These are phyloP conservation scores for Protosalanx chinensis DNA, from an alignment of 2,797 vertebrate species.

Conservation along the genomic window DNA sequence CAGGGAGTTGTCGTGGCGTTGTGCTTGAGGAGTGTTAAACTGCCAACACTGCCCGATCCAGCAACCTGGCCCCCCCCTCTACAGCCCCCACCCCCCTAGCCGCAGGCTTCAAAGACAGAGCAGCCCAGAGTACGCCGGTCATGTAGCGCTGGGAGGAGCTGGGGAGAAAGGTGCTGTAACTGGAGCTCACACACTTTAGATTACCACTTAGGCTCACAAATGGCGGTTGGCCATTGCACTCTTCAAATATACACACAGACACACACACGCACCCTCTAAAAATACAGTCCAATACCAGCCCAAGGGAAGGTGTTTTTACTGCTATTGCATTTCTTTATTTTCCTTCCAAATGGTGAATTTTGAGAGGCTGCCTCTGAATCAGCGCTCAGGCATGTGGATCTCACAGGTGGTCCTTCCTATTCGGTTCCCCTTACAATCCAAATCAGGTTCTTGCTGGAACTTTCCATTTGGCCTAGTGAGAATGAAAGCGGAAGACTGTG, in stretches of 20 bases:
- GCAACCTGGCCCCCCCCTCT: conserved; percentile 11
- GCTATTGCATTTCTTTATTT: conserved; percentile 44
- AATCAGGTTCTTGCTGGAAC: conserved; percentile 50
- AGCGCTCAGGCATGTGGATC: conserved; percentile 14
- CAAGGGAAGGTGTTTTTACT: conserved; percentile 46
- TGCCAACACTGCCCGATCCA: conserved; percentile 70
- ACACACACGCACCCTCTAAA: conserved; percentile 40
- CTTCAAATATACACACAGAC: conserved; percentile 31
- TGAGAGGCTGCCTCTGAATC: conserved; percentile 43
- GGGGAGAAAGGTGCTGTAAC: conserved; percentile 47
- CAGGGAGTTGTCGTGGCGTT: conserved; percentile 43
- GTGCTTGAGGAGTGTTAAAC: conserved; percentile 59
- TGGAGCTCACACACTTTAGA: conserved; percentile 67
- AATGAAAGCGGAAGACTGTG: background rate
- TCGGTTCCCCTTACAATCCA: conserved; percentile 20
- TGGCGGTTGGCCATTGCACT: conserved; percentile 41
- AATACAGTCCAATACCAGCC: conserved; percentile 43
- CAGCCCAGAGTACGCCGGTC: conserved; percentile 72
- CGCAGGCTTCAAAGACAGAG: conserved; percentile 77
- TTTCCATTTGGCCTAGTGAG: conserved; percentile 40
- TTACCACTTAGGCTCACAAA: conserved; percentile 61
- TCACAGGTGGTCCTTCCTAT: conserved; percentile 41
- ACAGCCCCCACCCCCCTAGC: conserved; percentile 36
- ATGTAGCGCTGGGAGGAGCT: conserved; percentile 52
- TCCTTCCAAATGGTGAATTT: conserved; percentile 49